Conservation (phyloP, 2,113 vertebrate species). For the Psittacula cyanocephala region DNA sequence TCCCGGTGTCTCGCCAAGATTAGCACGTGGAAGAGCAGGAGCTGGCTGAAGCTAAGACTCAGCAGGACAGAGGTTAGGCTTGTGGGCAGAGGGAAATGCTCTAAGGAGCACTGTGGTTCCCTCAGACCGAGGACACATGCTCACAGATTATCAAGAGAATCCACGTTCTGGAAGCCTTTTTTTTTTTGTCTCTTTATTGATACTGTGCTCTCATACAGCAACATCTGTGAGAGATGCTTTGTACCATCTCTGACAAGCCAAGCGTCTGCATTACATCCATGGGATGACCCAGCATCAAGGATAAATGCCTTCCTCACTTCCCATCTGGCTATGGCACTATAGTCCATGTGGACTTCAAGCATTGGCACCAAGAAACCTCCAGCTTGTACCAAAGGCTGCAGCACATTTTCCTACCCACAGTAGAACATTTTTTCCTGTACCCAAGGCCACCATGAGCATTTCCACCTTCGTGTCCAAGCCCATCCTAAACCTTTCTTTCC, state of each 20-base stretch:
- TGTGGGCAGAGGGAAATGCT: constrained; percentile 18
- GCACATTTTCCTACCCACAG: background rate
- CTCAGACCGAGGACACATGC: background rate
- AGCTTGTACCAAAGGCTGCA: background rate
- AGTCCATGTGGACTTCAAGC: background rate
- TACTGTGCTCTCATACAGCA: background rate
- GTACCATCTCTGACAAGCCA: background rate
- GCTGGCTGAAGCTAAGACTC: constrained; percentile 25
- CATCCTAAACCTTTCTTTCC: background rate
- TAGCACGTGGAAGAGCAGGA: constrained; percentile 62
- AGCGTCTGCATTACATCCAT: background rate
- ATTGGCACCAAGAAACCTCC: background rate
- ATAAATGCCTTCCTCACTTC: background rate
- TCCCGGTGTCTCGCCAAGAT: constrained; percentile 54
- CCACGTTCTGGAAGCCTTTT: background rate
- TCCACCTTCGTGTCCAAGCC: background rate
- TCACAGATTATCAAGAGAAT: background rate
- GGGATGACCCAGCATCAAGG: background rate
- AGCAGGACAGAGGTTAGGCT: constrained; percentile 39
- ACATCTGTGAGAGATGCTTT: background rate
- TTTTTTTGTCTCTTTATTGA: background rate
- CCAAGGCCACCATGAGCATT: background rate
- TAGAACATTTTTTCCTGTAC: background rate
- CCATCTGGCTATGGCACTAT: background rate
- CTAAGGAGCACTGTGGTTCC: background rate